These are phyloP conservation scores for Phenganax marumi DNA, from an alignment of 92 coral and sea anemone genomes.

Conservation along the genomic window DNA sequence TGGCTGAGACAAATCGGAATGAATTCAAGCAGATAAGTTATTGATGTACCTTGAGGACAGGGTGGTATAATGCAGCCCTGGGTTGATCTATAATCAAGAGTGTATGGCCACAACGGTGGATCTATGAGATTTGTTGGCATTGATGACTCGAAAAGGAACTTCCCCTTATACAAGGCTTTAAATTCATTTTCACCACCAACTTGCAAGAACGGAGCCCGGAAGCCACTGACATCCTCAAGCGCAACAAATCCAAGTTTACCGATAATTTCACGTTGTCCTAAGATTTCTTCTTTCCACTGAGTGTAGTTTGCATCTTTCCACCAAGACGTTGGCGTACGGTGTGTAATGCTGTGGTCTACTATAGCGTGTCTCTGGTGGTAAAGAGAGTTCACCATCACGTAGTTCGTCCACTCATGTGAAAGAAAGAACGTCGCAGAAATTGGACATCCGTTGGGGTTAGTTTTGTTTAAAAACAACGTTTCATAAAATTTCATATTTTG, in stretches of 20 bases:
- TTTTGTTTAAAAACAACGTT: constrained; percentile 59
- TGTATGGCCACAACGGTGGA: constrained; percentile 94
- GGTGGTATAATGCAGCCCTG: constrained; percentile 86
- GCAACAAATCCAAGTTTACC: constrained; percentile 70
- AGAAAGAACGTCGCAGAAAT: constrained; percentile 79
- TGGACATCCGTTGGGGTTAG: constrained; percentile 83
- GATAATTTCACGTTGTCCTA: constrained; percentile 76
- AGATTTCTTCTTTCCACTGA: constrained; percentile 71
- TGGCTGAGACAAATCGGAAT: not conserved
- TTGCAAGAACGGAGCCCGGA: constrained; percentile 85
- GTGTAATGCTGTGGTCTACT: constrained; percentile 86
- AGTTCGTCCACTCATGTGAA: constrained; percentile 83
- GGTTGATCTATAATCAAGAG: constrained; percentile 69
- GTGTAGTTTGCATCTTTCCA: constrained; percentile 81
- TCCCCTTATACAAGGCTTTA: constrained; percentile 70
- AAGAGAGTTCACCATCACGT: constrained; percentile 67
- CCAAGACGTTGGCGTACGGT: constrained; percentile 69
- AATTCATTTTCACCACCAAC: constrained; percentile 82
- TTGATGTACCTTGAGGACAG: constrained; percentile 73
- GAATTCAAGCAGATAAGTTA: not conserved
- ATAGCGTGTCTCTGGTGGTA: constrained; percentile 85
- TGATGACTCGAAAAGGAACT: constrained; percentile 84
- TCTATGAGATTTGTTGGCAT: constrained; percentile 68
- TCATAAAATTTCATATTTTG: constrained; percentile 58
- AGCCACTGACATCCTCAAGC: constrained; percentile 75